Evolutionary conservation across 2,888 invertebrate genomes (phyloP).

Genomic region (Steinernema scapterisci): DNA sequence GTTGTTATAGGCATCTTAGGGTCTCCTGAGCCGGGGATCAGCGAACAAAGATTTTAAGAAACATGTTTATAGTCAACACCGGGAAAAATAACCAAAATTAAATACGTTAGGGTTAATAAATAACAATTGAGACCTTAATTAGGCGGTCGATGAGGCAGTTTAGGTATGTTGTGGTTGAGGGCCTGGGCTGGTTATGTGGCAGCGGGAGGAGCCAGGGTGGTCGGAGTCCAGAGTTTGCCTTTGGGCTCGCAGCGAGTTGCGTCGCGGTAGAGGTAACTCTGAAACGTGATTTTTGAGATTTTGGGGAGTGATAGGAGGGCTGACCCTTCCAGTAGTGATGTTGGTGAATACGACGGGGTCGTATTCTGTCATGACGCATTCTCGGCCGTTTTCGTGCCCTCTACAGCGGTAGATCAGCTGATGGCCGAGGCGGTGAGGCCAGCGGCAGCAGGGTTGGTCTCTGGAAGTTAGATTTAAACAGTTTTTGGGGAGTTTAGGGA

Average conservation of each 20-base stretch:
- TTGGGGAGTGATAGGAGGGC: neutral
- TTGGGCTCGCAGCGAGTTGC: neutral
- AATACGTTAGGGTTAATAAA: no score
- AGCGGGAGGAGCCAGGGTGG: no score
- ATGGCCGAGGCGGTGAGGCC: neutral
- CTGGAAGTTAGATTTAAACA: neutral
- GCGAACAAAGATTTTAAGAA: no score
- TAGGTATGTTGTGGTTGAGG: no score
- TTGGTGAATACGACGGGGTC: neutral
- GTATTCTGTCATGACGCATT: constrained; percentile 1
- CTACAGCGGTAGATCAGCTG: neutral
- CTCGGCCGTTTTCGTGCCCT: neutral
- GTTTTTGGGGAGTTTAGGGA: neutral
- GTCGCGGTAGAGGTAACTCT: neutral
- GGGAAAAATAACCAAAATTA: no score
- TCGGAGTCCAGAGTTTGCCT: neutral
- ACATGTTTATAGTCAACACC: no score
- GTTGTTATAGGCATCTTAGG: neutral
- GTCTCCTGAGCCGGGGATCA: no score
- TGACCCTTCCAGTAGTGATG: neutral
- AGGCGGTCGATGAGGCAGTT: no score
- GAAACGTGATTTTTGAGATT: neutral
- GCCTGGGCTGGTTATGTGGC: no score
- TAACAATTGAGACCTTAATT: no score
- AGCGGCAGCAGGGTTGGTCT: neutral